These are phyloP conservation scores for Coenonympha glycerion DNA, from an alignment of 2,888 invertebrate species.

Conservation along the genomic window DNA sequence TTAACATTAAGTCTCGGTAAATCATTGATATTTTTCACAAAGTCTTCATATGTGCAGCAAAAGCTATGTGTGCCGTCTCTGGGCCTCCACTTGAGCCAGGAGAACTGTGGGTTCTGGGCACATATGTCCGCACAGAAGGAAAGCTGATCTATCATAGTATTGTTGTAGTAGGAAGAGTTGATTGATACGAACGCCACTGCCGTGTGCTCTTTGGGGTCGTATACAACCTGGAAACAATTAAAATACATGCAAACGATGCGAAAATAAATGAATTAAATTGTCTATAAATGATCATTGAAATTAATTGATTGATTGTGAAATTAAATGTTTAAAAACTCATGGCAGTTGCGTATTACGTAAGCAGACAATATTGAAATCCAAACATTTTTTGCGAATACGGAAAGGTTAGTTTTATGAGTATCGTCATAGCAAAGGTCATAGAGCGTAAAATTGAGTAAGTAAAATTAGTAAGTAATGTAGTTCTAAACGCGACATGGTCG, in stretches of 20 bases:
- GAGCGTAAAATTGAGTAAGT: too few relatives aligned
- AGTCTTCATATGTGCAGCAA: constrained; percentile 54
- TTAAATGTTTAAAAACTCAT: too few relatives aligned
- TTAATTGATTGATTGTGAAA: too few relatives aligned
- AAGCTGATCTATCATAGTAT: constrained; percentile 33
- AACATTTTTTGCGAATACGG: background rate
- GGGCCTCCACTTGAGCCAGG: constrained; percentile 57
- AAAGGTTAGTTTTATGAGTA: too few relatives aligned
- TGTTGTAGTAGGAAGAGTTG: constrained; percentile 55
- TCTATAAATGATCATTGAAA: too few relatives aligned
- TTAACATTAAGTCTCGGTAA: constrained; percentile 16
- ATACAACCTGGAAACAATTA: constrained; percentile 56
- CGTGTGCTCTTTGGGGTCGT: constrained; percentile 40
- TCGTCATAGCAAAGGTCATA: too few relatives aligned
- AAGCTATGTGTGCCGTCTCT: constrained; percentile 60
- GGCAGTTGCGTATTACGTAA: background rate
- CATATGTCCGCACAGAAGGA: constrained; percentile 56
- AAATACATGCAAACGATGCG: too few relatives aligned
- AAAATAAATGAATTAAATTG: too few relatives aligned
- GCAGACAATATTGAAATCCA: background rate
- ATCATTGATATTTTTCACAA: constrained; percentile 32
- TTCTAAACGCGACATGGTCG: too few relatives aligned
- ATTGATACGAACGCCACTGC: constrained; percentile 56
- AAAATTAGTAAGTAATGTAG: too few relatives aligned
- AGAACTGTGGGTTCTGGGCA: constrained; percentile 35